Evolutionary conservation across 2,797 vertebrate species (phyloP).

Genomic region (Microhierax caerulescens): DNA sequence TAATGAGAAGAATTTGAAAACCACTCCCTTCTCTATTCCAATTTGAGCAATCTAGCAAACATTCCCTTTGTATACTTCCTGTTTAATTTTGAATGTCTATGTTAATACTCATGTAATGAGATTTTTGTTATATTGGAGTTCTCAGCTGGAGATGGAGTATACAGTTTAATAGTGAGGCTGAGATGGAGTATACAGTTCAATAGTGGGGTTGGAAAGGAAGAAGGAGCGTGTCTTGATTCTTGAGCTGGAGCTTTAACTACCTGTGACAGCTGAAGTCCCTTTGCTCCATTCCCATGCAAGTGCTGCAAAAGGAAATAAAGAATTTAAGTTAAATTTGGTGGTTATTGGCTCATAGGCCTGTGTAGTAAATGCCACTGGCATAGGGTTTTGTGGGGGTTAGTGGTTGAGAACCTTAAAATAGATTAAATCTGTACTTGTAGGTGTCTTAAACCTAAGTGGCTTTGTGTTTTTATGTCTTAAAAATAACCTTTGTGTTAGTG

Average conservation of each 20-base stretch:
- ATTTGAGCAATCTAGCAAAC: slow-evolving; percentile 61
- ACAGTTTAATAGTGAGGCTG: not conserved
- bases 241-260: not conserved
- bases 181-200: not conserved
- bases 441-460: slow-evolving; percentile 43
- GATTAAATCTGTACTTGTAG: not conserved
- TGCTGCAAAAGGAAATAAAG: not conserved
- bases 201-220: not conserved
- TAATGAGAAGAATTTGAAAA: slow-evolving; percentile 64
- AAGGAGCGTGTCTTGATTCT: not conserved
- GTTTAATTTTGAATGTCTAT: slow-evolving; percentile 57
- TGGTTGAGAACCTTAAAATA: slow-evolving; percentile 13
- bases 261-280: not conserved
- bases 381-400: not conserved
- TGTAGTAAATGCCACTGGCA: not conserved
- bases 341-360: not conserved
- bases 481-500: slow-evolving; percentile 50
- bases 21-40: slow-evolving; percentile 61
- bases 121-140: slow-evolving; percentile 20
- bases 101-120: slow-evolving; percentile 33
- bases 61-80: slow-evolving; percentile 63
- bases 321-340: not conserved
- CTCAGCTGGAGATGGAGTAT: not conserved
- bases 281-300: not conserved
- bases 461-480: slow-evolving; percentile 52